Percentiles rank a stretch among this genome's conserved stretches.
phyloP scores from a whole-genome alignment of 2,113 vertebrate species.

The Archocentrus centrarchus region DNA sequence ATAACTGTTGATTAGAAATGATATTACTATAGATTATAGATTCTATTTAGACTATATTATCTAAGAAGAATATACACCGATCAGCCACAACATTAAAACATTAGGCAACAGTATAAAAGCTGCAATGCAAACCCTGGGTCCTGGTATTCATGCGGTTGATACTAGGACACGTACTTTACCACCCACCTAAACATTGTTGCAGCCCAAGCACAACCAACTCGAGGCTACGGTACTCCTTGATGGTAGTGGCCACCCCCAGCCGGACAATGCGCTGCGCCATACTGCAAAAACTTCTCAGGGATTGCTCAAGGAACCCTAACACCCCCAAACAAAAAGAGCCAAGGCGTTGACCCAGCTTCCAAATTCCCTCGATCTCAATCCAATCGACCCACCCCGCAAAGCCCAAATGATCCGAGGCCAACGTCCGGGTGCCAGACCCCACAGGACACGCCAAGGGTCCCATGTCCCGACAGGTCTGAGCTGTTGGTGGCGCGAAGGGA shows the following conservation, averaged over 20 bases:
- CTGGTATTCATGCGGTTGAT: not conserved
- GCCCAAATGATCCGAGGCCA: not conserved
- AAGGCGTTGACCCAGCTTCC: not conserved
- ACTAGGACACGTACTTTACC: not conserved
- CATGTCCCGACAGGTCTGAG: constrained; percentile 4
- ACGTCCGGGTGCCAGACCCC: not conserved
- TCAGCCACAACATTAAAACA: constrained; percentile 4
- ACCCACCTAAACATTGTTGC: constrained; percentile 11
- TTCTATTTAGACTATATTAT: no score
- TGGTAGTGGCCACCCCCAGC: not conserved
- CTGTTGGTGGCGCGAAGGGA: not conserved
- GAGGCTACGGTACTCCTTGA: not conserved
- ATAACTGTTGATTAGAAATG: not conserved
- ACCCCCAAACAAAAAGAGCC: not conserved
- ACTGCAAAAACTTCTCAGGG: not conserved
- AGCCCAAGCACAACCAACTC: not conserved
- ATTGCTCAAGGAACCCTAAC: not conserved
- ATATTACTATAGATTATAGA: no score
- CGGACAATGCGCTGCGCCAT: not conserved
- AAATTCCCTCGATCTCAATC: not conserved
- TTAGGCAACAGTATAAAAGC: not conserved
- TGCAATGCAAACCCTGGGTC: not conserved
- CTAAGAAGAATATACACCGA: not conserved
- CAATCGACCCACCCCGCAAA: not conserved
- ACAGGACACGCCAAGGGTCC: not conserved